A percentile compares a stretch with the other conserved stretches of the same genome.
These are phyloP conservation scores for Heliconius ethilla DNA, from an alignment of 2,888 invertebrate species.

Conservation along the genomic window DNA sequence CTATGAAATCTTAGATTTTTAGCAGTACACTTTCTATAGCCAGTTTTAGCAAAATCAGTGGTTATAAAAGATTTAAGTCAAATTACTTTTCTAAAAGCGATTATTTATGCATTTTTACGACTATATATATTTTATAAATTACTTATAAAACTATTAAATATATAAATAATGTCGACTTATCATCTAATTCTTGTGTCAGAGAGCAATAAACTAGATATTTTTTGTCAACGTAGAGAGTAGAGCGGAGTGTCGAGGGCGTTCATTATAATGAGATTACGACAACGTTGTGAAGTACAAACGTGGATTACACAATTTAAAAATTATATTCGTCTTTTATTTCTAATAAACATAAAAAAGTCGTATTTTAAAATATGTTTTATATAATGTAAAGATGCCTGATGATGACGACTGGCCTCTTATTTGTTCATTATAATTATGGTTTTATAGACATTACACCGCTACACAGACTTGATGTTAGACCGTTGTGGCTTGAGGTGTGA, in stretches of 20 bases:
- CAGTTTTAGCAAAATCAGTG: not conserved
- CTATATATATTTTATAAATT: not conserved
- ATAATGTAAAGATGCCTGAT: no score
- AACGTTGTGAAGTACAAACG: constrained; percentile 76
- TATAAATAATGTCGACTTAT: not conserved
- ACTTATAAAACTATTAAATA: not conserved
- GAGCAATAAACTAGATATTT: constrained; percentile 20
- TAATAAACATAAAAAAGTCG: no score
- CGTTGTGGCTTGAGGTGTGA: not conserved
- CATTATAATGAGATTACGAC: constrained; percentile 68
- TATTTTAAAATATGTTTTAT: no score
- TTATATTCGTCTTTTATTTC: constrained; percentile 67
- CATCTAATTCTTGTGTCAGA: constrained; percentile 1
- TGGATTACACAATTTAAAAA: constrained; percentile 72
- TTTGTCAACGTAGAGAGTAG: constrained; percentile 3
- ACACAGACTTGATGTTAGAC: no score
- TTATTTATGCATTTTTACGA: no score
- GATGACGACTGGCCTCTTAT: no score
- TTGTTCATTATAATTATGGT: no score
- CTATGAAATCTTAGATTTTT: not conserved
- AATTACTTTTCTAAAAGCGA: no score
- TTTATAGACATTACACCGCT: no score
- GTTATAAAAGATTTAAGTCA: not conserved
- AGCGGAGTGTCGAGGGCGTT: constrained; percentile 53
- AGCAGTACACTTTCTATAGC: not conserved